Evolutionary conservation across 1,140 invertebrate species (phyloP), one percentile per base, ranked within the genome.

Genomic region (Pissodes strobi): DNA sequence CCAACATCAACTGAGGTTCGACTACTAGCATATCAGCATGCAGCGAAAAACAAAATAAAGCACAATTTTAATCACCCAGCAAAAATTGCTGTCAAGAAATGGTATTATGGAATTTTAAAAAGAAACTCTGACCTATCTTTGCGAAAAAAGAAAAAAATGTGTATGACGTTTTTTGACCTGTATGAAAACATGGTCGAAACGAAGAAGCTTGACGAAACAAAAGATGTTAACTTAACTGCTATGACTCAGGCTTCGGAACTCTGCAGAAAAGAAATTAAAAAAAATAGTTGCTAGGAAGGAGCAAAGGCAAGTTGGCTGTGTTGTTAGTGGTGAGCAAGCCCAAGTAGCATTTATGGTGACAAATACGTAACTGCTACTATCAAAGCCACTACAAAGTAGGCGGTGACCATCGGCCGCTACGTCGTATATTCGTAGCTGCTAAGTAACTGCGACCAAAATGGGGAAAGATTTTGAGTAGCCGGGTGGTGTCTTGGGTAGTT

Each of bases 11-110:
- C 19, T 17, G 71, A 73, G 10, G 17, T 75, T 2, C 19, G 62
- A 53, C 39, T 64, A 67, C 51, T 75, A 2, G 72, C 71, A n/a
- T 75, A 61, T 64, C 49, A 77, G 12, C 59, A 69, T 66, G 72
- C 71, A 18, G 60, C 69, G 61, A 60, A 19, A 39, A 68, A 69
- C 19, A 52, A 69, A 13, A 51, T 76, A 21, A 41, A 66, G 30
- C 64, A 75, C 61, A 27, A 49, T 17, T 76, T 78, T 45, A 78
- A 71, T 53, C 66, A 68, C 12, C 64, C 70, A 18, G 72, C 70
- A 55, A 61, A 63, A 70, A 70, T 67, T 49, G 79, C 80, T 61
- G 76, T 76, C 5, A 74, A 77, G 57, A 71, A 79, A 61, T 81
- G 77, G 76, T n/a, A n/a, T n/a, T n/a, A n/a, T n/a, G n/a, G n/a